Evolutionary conservation across 2,888 invertebrate species (phyloP).

Genomic region (Phaonia tiefii): DNA sequence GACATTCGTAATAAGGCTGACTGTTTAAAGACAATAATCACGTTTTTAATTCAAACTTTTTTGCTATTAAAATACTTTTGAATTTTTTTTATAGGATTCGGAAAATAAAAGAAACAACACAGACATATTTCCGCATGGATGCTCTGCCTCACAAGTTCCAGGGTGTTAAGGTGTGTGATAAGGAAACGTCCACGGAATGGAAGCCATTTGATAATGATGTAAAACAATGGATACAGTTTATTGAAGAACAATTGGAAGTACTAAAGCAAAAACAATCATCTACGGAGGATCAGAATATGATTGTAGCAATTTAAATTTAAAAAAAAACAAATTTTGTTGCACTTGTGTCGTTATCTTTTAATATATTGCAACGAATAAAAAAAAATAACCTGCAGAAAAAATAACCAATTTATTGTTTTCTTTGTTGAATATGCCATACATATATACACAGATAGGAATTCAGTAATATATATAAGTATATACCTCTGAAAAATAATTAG

Average conservation of each 20-base stretch:
- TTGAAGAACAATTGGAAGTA: neutral
- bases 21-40: too few relatives aligned
- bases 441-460: too few relatives aligned
- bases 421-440: too few relatives aligned
- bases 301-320: neutral
- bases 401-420: too few relatives aligned
- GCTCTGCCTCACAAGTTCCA: slow-evolving; percentile 57
- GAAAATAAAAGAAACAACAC: slow-evolving; percentile 53
- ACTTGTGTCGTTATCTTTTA: too few relatives aligned
- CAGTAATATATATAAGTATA: too few relatives aligned
- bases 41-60: too few relatives aligned
- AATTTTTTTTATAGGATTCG: slow-evolving; percentile 44
- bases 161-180: slow-evolving; percentile 53
- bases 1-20: too few relatives aligned
- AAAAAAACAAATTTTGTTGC: too few relatives aligned
- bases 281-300: neutral
- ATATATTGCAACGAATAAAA: too few relatives aligned
- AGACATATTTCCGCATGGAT: slow-evolving; percentile 56
- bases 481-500: too few relatives aligned
- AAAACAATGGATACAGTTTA: neutral
- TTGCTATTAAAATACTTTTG: neutral
- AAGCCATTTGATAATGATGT: slow-evolving; percentile 58
- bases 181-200: slow-evolving; percentile 45
- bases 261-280: neutral
- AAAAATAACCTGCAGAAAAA: too few relatives aligned